Conservation (phyloP, 2,888 invertebrate species). For the Acleris emargana region DNA sequence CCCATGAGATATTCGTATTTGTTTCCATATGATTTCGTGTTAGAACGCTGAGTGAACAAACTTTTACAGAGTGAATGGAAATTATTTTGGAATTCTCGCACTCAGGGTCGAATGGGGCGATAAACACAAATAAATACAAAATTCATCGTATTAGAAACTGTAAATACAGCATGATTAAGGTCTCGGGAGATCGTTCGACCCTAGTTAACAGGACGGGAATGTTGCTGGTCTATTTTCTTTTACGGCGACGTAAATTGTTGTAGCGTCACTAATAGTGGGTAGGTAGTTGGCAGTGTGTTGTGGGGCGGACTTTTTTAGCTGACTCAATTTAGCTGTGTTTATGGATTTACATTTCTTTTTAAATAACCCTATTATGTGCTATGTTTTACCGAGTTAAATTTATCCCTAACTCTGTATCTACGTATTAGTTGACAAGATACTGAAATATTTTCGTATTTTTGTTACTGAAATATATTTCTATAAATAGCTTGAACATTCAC, state of each 20-base stretch:
- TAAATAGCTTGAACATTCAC: not conserved
- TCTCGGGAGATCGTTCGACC: constrained; percentile 23
- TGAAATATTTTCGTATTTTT: too few relatives aligned
- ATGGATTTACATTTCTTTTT: not conserved
- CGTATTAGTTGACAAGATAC: too few relatives aligned
- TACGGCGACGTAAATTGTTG: constrained; percentile 30
- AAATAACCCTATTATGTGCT: too few relatives aligned
- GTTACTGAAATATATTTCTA: too few relatives aligned
- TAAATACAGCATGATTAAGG: constrained; percentile 28
- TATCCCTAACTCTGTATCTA: too few relatives aligned
- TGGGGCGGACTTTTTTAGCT: constrained; percentile 13
- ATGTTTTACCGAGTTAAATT: too few relatives aligned
- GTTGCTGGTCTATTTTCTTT: constrained; percentile 35
- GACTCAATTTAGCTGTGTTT: constrained; percentile 22
- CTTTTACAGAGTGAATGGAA: too few relatives aligned
- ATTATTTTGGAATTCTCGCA: too few relatives aligned
- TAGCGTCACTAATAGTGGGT: constrained; percentile 29
- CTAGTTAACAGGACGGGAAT: constrained; percentile 28
- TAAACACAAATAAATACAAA: not conserved
- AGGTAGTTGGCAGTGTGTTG: constrained; percentile 15
- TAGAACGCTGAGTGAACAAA: too few relatives aligned
- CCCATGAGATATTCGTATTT: too few relatives aligned
- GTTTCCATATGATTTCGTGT: too few relatives aligned
- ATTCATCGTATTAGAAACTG: constrained; percentile 14
- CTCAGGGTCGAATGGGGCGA: too few relatives aligned